Base-by-base conservation (phyloP, 2,888 invertebrate species). In the Onthophagus sagittarius region DNA sequence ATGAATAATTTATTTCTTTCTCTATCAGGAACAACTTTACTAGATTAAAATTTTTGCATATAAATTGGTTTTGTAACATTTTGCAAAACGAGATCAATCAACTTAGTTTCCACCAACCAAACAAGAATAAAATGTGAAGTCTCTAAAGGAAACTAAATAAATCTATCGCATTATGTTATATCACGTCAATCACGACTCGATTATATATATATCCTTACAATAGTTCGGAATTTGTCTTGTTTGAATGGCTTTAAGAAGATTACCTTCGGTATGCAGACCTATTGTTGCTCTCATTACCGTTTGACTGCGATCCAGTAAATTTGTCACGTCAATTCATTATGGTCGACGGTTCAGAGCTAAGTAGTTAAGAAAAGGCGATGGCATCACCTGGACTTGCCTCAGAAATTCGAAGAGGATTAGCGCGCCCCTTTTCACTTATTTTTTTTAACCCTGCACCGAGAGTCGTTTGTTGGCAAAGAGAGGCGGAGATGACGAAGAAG, bases 251-350 rank as follows among this genome's bases (percentile, higher is more conserved):
- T 53, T 53, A 53, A 53, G 39, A 11, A 53, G 39, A 53, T 53
- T 53, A 53, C 9, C 39, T 53, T 11, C 11, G 39, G 39, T 53
- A 53, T 53, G 39, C 39, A 53, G 39, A 53, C 39, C 39, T 53
- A 53, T 53, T 53, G 39, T 53, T 53, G 39, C 11, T 53, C 39
- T 53, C 39, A 53, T 53, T 53, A 53, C 39, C 39, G 39, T 53
- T 53, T 53, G 39, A 53, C 39, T 53, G 39, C 11, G 39, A 53
- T 53, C 67, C 67, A 67, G 67, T 67, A 67, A 67, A 67, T 67
- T 67, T 67, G 67, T 67, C 67, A 67, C 32, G 67, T 67, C 67
- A 67, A 67, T 67, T 67, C 67, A 53, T 53, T 53, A 53, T 11
- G 39, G 9, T 11, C 39, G 39, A 53, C 39, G 39, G 11, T 7